Percentiles rank a stretch among this genome's conserved stretches.
Evolutionary conservation across 2,888 invertebrate genomes (phyloP).

Genomic region (Odontothrips loti): DNA sequence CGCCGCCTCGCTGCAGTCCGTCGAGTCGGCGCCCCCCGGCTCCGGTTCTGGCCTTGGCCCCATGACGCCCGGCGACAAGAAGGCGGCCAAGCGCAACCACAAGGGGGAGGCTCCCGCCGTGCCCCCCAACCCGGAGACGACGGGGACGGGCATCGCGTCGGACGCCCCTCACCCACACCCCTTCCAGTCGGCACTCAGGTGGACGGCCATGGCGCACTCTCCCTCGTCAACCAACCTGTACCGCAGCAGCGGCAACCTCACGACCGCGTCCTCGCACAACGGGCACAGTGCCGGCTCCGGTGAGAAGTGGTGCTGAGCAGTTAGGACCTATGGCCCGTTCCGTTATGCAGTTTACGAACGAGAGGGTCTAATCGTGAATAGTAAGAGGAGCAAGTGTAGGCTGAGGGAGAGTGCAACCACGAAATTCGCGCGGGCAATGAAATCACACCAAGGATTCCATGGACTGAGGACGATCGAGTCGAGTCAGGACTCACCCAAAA

Average conservation of each 20-base stretch:
- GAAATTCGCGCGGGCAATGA: no score
- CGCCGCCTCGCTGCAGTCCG: slow-evolving; percentile 75
- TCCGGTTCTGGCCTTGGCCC: slow-evolving; percentile 39
- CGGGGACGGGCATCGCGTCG: slow-evolving; percentile 39
- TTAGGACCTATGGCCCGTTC: no score
- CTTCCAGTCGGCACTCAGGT: slow-evolving; percentile 43
- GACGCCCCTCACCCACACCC: slow-evolving; percentile 40
- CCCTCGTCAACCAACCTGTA: neutral
- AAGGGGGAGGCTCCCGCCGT: slow-evolving; percentile 49
- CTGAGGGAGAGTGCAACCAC: no score
- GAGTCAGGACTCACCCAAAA: no score
- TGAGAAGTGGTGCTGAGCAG: slow-evolving; percentile 30
- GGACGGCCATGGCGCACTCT: slow-evolving; percentile 28
- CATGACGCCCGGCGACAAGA: slow-evolving; percentile 41
- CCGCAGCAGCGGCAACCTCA: slow-evolving; percentile 28
- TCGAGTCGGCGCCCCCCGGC: slow-evolving; percentile 45
- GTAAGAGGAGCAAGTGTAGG: no score
- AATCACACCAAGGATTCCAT: no score
- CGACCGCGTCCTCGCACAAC: neutral
- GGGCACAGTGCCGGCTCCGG: neutral
- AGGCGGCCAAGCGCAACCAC: slow-evolving; percentile 59
- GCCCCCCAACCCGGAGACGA: slow-evolving; percentile 27
- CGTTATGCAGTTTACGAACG: no score
- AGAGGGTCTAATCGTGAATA: no score
- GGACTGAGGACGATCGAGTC: no score